Conservation (phyloP, 1,140 invertebrate genomes). For the Eurosta solidaginis region DNA sequence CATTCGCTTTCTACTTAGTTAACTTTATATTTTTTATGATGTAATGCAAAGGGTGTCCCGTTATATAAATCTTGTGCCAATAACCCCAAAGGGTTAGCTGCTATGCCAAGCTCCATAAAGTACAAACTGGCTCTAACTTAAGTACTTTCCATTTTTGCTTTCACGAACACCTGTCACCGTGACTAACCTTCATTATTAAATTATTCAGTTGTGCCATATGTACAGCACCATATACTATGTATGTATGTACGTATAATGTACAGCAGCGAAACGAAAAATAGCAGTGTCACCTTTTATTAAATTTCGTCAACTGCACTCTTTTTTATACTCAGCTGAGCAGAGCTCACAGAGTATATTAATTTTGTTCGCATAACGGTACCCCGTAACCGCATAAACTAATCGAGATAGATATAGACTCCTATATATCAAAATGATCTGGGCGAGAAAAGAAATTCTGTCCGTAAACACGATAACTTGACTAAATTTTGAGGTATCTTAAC, state of each 20-base stretch:
- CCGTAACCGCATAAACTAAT: too few species aligned
- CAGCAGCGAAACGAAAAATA: too few species aligned
- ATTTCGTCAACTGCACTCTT: too few species aligned
- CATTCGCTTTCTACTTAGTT: background rate
- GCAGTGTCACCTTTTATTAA: too few species aligned
- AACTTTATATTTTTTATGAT: background rate
- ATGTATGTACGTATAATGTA: background rate
- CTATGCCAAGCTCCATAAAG: background rate
- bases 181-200: slow-evolving; percentile 6
- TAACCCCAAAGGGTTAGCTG: background rate
- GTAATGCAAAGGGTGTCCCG: background rate
- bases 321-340: too few species aligned
- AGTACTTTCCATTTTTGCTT: background rate
- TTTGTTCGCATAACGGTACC: too few species aligned
- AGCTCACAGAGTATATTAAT: too few species aligned
- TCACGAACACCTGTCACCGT: background rate
- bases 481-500: too few species aligned
- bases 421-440: too few species aligned
- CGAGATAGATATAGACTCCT: too few species aligned
- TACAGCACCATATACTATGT: background rate
- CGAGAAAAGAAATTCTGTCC: too few species aligned
- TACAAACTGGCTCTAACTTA: background rate
- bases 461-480: too few species aligned
- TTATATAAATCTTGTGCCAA: background rate
- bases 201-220: background rate